A percentile compares a stretch with the other conserved stretches of the same genome.
Conservation (phyloP, 2,797 vertebrate species). For the Buphagus erythrorhynchus region DNA sequence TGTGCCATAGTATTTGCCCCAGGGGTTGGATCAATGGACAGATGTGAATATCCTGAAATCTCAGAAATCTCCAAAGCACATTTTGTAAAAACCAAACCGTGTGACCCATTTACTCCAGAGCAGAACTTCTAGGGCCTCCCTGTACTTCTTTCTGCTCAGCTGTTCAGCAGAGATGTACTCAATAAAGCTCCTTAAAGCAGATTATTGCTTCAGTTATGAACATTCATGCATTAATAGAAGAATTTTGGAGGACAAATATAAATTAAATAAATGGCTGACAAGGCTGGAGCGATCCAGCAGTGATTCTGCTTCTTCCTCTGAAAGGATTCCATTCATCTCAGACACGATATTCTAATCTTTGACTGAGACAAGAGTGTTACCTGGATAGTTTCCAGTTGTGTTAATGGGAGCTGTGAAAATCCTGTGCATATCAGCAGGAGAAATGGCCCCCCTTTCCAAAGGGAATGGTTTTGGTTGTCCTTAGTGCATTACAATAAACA, state of each 20-base stretch:
- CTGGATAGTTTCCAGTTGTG: conserved; percentile 27
- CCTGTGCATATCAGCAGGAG: background rate
- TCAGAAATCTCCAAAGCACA: background rate
- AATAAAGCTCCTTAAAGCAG: background rate
- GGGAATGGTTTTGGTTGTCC: background rate
- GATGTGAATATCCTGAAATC: background rate
- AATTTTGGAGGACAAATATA: background rate
- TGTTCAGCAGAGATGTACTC: background rate
- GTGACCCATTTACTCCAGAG: background rate
- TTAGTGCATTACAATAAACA: conserved; percentile 23
- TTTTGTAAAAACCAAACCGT: background rate
- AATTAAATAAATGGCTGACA: background rate
- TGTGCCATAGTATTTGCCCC: background rate
- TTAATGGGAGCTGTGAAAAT: conserved; percentile 25
- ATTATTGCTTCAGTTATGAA: background rate
- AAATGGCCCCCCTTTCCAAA: background rate
- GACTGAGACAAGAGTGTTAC: background rate
- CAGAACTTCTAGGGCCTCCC: background rate
- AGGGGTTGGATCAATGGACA: background rate
- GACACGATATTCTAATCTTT: background rate
- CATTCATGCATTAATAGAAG: background rate
- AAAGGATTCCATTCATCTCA: background rate
- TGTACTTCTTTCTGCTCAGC: background rate
- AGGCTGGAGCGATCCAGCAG: background rate
- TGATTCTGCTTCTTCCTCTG: background rate